Base-by-base conservation (phyloP, 2,113 vertebrate genomes). In the Numenius arquata region DNA sequence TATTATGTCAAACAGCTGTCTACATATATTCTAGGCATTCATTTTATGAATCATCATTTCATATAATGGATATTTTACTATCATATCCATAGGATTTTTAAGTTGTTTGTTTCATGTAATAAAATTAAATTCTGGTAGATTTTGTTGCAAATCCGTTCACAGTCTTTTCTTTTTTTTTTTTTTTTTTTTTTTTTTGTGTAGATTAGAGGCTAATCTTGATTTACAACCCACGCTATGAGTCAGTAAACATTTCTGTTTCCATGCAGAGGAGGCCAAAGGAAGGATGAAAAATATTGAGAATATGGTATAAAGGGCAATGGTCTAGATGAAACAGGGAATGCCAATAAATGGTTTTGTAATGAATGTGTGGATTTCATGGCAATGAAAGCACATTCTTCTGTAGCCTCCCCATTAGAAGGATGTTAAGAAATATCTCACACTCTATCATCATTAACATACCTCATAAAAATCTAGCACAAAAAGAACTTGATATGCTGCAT, bases 1-100 rank as follows among this genome's bases (percentile, higher is more conserved):
- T 5, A 50, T 95, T 71, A 72, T 85, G 74, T 73, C 88, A 96
- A 74, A 91, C 85, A 96, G 63, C 77, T 96, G 91, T 91, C 67
- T 76, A 36, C 38, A 17, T 73, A 92, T 79, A 91, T 91, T 73
- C 62, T 76, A 93, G 53, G 36, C 71, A 73, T 82, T n/a, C 25
- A 25, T 83, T 93, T 91, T 80, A 80, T 66, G 82, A 90, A 77
- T 88, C 78, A 61, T 61, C 40, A 58, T 93, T 93, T 93, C 43
- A 41, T 61, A 55, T 59, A 88, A 93, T 83, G 63, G 41, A 50
- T 93, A 38, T 88, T 82, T 95, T 92, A 80, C 25, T 77, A 9
- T 66, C 15, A 65, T 48, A 93, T 76, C 40, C 41, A 67, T 22
- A 45, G 36, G n/a, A 89, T 48, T 80, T 86, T 67, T 17, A 78